These are phyloP conservation scores for Muntiacus reevesi DNA, from an alignment of 2,113 vertebrate species.

Conservation along the genomic window DNA sequence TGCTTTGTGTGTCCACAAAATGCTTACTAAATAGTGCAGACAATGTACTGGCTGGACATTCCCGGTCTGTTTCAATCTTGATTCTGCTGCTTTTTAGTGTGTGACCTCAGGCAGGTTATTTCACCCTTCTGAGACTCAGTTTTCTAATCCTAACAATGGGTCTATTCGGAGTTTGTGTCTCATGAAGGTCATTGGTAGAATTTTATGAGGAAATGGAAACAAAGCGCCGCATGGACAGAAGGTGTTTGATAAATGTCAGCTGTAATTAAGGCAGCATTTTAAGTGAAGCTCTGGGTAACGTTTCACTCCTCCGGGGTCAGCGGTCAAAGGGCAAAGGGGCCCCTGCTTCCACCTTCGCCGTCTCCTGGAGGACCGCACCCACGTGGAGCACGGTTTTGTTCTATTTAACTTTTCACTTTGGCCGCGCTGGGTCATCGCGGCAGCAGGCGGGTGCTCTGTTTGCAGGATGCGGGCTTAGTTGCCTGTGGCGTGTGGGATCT, in stretches of 20 bases:
- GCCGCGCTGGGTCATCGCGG: fast-evolving
- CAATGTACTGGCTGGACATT: neutral
- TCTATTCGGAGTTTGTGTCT: neutral
- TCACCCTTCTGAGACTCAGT: neutral
- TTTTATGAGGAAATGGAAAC: neutral
- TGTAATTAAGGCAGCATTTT: neutral
- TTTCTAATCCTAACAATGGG: neutral
- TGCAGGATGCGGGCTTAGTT: fast-evolving
- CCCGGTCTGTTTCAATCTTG: neutral
- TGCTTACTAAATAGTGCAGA: neutral
- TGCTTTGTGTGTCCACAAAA: neutral
- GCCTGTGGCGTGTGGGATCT: neutral
- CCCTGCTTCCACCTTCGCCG: fast-evolving
- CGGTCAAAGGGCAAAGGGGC: neutral
- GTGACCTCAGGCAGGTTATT: neutral
- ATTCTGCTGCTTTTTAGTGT: neutral
- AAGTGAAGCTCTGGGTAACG: neutral
- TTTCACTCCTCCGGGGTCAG: neutral
- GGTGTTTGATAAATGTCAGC: neutral
- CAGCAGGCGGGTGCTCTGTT: neutral
- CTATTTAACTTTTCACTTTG: neutral
- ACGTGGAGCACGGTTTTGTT: neutral
- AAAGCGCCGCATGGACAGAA: neutral
- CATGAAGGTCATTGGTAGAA: neutral
- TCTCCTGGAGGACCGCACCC: neutral